phyloP scores from a whole-genome alignment of 2,888 invertebrate genomes.

The Protodeltote pygarga region DNA sequence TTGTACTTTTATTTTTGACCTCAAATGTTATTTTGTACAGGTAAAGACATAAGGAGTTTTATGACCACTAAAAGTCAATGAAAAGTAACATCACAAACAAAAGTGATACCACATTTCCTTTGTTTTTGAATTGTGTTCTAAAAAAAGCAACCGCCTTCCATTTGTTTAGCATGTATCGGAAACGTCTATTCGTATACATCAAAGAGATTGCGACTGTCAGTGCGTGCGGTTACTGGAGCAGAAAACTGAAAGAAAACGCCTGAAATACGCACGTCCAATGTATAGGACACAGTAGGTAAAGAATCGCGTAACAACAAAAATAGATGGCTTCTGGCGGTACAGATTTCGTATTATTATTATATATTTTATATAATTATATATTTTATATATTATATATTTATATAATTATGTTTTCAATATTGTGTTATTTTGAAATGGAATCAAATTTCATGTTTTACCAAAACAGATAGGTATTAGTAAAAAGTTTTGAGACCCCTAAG shows the following conservation, averaged over 20 bases:
- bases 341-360: too few species aligned
- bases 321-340: too few species aligned
- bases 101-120: constrained; percentile 10
- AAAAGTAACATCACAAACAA: constrained; percentile 18
- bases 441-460: too few species aligned
- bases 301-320: too few species aligned
- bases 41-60: background rate
- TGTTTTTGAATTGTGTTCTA: background rate
- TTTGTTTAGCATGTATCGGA: constrained; percentile 49
- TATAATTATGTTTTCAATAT: too few species aligned
- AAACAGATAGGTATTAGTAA: too few species aligned
- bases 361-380: too few species aligned
- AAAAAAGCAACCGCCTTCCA: constrained; percentile 23
- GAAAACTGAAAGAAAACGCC: constrained; percentile 64
- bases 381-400: too few species aligned
- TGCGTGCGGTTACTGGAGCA: constrained; percentile 55
- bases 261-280: constrained; percentile 50
- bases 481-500: too few species aligned
- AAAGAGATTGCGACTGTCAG: constrained; percentile 57
- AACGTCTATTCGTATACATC: constrained; percentile 56
- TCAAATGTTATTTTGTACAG: background rate
- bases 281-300: constrained; percentile 30
- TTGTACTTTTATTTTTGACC: too few species aligned
- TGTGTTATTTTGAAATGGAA: too few species aligned
- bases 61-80: background rate